These are phyloP conservation scores for Mohoua ochrocephala DNA, from an alignment of 2,113 vertebrate species.

Conservation along the genomic window DNA sequence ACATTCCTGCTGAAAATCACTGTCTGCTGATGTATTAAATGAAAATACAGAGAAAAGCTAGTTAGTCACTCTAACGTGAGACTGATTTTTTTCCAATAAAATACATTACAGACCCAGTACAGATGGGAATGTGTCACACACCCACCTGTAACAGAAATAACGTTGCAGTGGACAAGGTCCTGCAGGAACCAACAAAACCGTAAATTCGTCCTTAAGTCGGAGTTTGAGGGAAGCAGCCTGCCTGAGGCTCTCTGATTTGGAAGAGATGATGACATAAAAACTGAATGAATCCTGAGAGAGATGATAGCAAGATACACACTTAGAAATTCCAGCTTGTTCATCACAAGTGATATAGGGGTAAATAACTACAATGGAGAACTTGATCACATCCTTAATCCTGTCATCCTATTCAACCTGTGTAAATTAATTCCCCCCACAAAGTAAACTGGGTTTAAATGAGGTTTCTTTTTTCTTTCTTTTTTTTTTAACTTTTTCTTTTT, in stretches of 20 bases:
- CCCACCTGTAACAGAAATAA: slow-evolving; percentile 78
- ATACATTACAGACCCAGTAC: not conserved
- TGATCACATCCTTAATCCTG: not conserved
- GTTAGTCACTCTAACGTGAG: not conserved
- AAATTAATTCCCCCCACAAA: not conserved
- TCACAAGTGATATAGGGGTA: not conserved
- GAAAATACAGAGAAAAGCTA: not conserved
- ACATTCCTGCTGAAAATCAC: not conserved
- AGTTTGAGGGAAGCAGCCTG: not conserved
- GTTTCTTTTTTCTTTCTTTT: not conserved
- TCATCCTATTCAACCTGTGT: not conserved
- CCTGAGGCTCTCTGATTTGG: not conserved
- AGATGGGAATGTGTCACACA: slow-evolving; percentile 19
- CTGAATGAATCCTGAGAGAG: not conserved
- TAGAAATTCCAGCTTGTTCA: not conserved
- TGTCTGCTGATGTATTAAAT: not conserved
- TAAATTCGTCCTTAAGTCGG: not conserved
- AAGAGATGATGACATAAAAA: not conserved
- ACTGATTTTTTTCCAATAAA: not conserved
- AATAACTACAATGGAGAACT: not conserved
- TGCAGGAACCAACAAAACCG: slow-evolving; percentile 49
- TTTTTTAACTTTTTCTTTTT: not conserved
- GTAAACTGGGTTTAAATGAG: not conserved
- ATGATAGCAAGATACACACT: not conserved
- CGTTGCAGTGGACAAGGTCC: slow-evolving; percentile 81